Conservation (phyloP, 2,888 invertebrate genomes). For the Priocnemis perturbator region DNA sequence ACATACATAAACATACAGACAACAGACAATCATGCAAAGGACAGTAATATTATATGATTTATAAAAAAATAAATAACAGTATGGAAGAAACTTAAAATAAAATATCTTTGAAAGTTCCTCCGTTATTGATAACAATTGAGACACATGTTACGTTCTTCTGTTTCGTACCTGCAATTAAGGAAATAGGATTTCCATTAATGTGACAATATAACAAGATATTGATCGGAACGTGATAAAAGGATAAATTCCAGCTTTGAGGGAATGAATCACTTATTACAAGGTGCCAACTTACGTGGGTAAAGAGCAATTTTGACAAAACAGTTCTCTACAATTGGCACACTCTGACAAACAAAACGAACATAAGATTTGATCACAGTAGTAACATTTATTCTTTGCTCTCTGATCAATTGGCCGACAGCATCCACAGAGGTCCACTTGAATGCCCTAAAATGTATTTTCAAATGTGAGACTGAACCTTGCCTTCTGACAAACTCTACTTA, state of each 20-base stretch:
- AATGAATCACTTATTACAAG: no score
- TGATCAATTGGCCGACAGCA: constrained; percentile 54
- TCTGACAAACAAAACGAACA: constrained; percentile 57
- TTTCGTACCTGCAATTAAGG: constrained; percentile 60
- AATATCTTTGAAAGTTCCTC: constrained; percentile 2
- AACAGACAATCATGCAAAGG: background rate
- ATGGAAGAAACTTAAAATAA: background rate
- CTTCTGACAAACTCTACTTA: constrained; percentile 22
- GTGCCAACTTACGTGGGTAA: constrained; percentile 56
- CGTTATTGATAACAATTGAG: constrained; percentile 61
- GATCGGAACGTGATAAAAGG: no score
- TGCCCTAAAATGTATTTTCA: constrained; percentile 33
- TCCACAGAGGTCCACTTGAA: constrained; percentile 51
- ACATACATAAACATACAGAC: no score
- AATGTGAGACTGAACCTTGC: constrained; percentile 10
- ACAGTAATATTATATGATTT: background rate
- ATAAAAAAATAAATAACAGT: constrained; percentile 5
- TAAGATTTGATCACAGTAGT: constrained; percentile 62
- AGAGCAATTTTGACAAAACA: constrained; percentile 64
- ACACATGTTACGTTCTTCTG: constrained; percentile 56
- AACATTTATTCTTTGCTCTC: constrained; percentile 51
- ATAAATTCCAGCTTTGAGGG: no score
- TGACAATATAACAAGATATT: background rate
- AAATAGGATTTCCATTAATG: constrained; percentile 6
- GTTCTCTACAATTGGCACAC: constrained; percentile 58